Conservation (phyloP, 2,113 vertebrate species). For the Stomatorhinus ivindoensis region DNA sequence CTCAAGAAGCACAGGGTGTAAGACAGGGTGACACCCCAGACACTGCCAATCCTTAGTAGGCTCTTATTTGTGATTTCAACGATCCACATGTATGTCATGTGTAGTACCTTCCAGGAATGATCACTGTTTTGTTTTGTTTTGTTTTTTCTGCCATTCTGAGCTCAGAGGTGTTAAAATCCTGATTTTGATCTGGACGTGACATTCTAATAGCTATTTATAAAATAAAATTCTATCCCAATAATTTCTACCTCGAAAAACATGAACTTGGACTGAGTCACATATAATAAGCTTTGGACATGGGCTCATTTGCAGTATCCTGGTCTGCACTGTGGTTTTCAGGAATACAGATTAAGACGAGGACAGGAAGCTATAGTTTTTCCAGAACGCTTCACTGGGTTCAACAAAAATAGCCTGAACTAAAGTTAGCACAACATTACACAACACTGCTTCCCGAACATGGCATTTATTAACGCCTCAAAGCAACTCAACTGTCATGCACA, state of each 20-base stretch:
- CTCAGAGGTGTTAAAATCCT: neutral
- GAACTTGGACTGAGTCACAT: neutral
- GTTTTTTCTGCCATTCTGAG: neutral
- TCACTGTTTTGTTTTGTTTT: neutral
- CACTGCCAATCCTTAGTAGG: neutral
- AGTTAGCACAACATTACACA: constrained; percentile 21
- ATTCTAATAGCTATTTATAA: neutral
- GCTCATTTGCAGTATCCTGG: neutral
- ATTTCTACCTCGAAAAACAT: neutral
- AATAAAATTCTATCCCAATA: neutral
- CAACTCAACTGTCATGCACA: constrained; percentile 11
- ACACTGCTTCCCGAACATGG: constrained; percentile 9
- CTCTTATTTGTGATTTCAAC: neutral
- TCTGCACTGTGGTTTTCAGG: neutral
- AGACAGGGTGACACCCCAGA: neutral
- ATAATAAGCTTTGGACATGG: neutral
- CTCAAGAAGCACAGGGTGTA: neutral
- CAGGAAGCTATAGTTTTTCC: constrained; percentile 20
- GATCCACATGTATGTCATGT: neutral
- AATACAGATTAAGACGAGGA: neutral
- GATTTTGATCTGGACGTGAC: neutral
- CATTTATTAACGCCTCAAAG: constrained; percentile 23
- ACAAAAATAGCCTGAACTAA: constrained; percentile 27
- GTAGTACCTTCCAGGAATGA: neutral
- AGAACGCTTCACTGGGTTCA: constrained; percentile 22